These are phyloP conservation scores for Coronaproctus castanopsis DNA, from an alignment of 2,888 invertebrate genomes.

Conservation along the genomic window DNA sequence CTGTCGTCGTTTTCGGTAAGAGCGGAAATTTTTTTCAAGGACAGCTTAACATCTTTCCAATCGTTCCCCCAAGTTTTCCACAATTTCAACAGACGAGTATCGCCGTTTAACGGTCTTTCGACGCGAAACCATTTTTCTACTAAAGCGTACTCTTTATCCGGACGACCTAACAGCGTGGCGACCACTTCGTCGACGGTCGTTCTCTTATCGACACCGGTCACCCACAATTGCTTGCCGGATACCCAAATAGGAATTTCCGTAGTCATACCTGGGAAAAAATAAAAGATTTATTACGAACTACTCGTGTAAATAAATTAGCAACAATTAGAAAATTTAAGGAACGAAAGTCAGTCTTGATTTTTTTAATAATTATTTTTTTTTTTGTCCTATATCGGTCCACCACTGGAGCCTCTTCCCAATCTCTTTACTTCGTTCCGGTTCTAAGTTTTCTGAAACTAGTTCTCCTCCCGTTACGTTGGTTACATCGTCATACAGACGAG, in stretches of 20 bases:
- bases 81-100: slow-evolving; percentile 52
- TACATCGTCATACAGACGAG: too few species aligned
- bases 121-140: slow-evolving; percentile 60
- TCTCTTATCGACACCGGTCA: slow-evolving; percentile 50
- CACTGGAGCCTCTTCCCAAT: too few species aligned
- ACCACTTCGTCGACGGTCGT: slow-evolving; percentile 65
- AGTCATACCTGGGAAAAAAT: too few species aligned
- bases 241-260: slow-evolving; percentile 51
- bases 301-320: too few species aligned
- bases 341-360: too few species aligned
- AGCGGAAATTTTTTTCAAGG: slow-evolving; percentile 24
- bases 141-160: slow-evolving; percentile 38
- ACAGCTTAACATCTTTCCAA: slow-evolving; percentile 37
- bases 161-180: slow-evolving; percentile 38
- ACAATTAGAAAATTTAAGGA: too few species aligned
- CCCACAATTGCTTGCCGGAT: slow-evolving; percentile 55
- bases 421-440: too few species aligned
- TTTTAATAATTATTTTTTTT: too few species aligned
- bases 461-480: too few species aligned
- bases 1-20: slow-evolving; percentile 26
- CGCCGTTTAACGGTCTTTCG: slow-evolving; percentile 46
- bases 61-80: slow-evolving; percentile 62
- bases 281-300: too few species aligned
- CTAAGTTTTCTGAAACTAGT: too few species aligned
- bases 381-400: too few species aligned